Evolutionary conservation across 2,888 invertebrate genomes (phyloP).

Genomic region (Apodemia mormo): DNA sequence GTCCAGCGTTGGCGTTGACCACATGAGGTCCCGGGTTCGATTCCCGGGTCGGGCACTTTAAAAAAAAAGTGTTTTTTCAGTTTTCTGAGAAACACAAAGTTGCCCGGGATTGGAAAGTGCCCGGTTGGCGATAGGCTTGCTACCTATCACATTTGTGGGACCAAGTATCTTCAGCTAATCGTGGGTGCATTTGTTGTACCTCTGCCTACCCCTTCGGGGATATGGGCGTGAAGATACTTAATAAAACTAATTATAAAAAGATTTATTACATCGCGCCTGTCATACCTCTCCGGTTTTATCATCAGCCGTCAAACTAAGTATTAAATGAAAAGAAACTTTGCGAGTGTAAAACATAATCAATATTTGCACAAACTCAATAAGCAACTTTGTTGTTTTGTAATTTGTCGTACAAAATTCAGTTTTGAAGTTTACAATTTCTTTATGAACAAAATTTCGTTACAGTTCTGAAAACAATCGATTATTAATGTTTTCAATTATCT

Average conservation of each 20-base stretch:
- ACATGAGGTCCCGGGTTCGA: no score
- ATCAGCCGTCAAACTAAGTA: not conserved
- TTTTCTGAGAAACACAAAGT: no score
- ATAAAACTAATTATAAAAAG: not conserved
- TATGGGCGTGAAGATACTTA: no score
- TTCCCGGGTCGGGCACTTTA: no score
- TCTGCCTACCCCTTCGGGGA: no score
- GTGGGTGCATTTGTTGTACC: no score
- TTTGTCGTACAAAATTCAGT: conserved; percentile 9
- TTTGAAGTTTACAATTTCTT: conserved; percentile 7
- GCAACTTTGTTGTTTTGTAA: conserved; percentile 10
- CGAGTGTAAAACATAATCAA: not conserved
- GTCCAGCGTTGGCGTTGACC: no score
- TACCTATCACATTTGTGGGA: no score
- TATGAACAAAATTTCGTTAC: not conserved
- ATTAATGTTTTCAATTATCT: not conserved
- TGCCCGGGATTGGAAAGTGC: no score
- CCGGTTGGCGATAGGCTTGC: no score
- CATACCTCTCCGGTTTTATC: not conserved
- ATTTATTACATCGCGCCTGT: not conserved
- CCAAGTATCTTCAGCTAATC: no score
- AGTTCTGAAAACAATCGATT: not conserved
- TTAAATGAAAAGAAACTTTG: conserved; percentile 10
- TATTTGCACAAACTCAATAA: conserved; percentile 9
- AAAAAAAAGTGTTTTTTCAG: no score